Evolutionary conservation across 2,113 vertebrate species (phyloP).

Genomic region (Syngnathus floridae): DNA sequence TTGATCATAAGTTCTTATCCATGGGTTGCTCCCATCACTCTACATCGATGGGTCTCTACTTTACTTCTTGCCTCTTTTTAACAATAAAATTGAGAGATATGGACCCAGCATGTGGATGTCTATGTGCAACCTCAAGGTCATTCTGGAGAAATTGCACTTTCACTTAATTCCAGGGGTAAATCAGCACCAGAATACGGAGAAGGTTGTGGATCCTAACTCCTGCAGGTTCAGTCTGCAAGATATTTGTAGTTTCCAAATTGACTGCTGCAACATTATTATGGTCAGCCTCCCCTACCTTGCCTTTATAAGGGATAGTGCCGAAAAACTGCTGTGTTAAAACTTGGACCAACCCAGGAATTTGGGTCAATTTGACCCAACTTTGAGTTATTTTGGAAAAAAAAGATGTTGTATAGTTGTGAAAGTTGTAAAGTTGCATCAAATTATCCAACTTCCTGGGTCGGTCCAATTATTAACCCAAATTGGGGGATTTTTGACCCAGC

Average conservation of each 20-base stretch:
- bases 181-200: neutral
- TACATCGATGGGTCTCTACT: neutral
- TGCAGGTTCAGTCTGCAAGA: neutral
- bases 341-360: too few relatives aligned
- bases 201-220: neutral
- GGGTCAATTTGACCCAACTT: too few relatives aligned
- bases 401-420: too few relatives aligned
- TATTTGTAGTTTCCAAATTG: neutral
- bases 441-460: too few relatives aligned
- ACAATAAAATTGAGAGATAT: constrained; percentile 1
- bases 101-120: neutral
- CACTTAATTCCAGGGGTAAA: neutral
- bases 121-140: neutral
- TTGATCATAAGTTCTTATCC: neutral
- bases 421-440: too few relatives aligned
- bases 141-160: neutral
- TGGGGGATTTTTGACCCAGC: too few relatives aligned
- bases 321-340: too few relatives aligned
- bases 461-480: too few relatives aligned
- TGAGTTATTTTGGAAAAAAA: too few relatives aligned
- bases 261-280: neutral
- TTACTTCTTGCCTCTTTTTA: neutral
- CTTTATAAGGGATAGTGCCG: too few relatives aligned
- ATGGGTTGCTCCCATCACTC: neutral
- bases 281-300: neutral